Evolutionary conservation across 30 jellyfish, hydroid and myxozoan genomes (phyloP).

Genomic region (Aurelia coerulea): DNA sequence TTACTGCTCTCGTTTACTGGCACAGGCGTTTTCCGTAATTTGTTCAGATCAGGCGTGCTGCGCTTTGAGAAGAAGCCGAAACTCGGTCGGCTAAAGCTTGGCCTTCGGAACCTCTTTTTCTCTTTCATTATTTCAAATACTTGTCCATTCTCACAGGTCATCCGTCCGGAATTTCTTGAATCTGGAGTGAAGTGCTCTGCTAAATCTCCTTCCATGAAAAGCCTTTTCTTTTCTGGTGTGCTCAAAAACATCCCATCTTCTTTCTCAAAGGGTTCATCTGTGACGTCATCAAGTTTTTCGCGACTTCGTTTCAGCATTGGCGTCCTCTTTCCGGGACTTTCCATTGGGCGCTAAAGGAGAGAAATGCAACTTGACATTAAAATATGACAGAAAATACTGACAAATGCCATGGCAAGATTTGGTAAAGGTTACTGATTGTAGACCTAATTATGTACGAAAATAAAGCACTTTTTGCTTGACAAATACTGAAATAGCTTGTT

Average conservation of each 20-base stretch:
- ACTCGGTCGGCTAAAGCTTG: constrained; percentile 72
- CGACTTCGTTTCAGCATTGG: constrained; percentile 2
- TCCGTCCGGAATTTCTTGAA: constrained; percentile 1
- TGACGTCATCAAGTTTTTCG: constrained; percentile 1
- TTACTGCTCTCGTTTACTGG: constrained; percentile 25
- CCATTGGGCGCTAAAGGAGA: constrained; percentile 7
- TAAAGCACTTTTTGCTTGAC: too few species aligned
- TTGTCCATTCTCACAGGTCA: constrained; percentile 18
- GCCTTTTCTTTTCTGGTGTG: constrained; percentile 67
- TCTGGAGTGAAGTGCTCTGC: constrained; percentile 67
- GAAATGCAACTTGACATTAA: background rate
- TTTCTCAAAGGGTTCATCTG: constrained; percentile 4
- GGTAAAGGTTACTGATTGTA: too few species aligned
- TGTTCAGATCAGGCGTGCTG: constrained; percentile 70
- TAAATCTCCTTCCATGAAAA: constrained; percentile 65
- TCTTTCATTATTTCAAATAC: constrained; percentile 34
- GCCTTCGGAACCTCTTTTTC: constrained; percentile 63
- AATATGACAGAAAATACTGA: too few species aligned
- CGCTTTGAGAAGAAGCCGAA: constrained; percentile 69
- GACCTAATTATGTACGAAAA: too few species aligned
- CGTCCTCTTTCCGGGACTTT: background rate
- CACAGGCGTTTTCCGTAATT: constrained; percentile 42
- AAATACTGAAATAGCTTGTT: background rate
- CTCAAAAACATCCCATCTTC: constrained; percentile 60
- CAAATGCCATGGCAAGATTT: too few species aligned